Percentiles rank a stretch among this genome's conserved stretches.
Evolutionary conservation across 1,140 invertebrate species (phyloP).

Genomic region (Pectinophora gossypiella): DNA sequence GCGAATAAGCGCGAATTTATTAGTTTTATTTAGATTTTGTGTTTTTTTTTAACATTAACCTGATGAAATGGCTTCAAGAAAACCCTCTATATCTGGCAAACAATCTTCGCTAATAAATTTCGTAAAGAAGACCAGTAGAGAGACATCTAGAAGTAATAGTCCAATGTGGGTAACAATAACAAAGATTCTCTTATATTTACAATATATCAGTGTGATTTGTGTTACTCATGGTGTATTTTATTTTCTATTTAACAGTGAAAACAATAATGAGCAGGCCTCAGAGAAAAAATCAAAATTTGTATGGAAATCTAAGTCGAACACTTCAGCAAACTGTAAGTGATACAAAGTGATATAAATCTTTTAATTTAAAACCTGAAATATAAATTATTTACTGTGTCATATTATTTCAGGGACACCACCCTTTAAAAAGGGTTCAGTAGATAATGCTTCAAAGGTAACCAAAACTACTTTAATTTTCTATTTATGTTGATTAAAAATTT

Average conservation of each 20-base stretch:
- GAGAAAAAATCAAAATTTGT: conserved; percentile 52
- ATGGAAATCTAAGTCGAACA: conserved; percentile 39
- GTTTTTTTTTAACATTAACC: background rate
- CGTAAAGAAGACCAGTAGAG: conserved; percentile 29
- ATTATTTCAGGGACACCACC: conserved; percentile 38
- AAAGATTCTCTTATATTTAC: conserved; percentile 5
- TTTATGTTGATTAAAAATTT: too few species aligned
- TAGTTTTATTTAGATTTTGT: background rate
- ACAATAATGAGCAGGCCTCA: conserved; percentile 16
- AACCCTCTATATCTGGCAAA: conserved; percentile 17
- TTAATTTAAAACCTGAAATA: background rate
- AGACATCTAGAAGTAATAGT: conserved; percentile 12
- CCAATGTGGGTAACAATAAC: conserved; percentile 6
- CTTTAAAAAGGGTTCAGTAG: conserved; percentile 17
- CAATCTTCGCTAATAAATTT: conserved; percentile 37
- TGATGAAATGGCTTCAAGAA: conserved; percentile 29
- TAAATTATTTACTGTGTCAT: background rate
- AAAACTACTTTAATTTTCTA: too few species aligned
- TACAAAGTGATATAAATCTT: background rate
- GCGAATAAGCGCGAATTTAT: background rate
- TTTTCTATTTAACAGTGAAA: conserved; percentile 14
- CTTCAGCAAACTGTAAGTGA: conserved; percentile 9
- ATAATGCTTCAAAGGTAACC: background rate
- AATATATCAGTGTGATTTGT: too few species aligned
- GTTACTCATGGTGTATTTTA: background rate